phyloP scores from a whole-genome alignment of 2,888 invertebrate species.

The Xanthorhoe designata region DNA sequence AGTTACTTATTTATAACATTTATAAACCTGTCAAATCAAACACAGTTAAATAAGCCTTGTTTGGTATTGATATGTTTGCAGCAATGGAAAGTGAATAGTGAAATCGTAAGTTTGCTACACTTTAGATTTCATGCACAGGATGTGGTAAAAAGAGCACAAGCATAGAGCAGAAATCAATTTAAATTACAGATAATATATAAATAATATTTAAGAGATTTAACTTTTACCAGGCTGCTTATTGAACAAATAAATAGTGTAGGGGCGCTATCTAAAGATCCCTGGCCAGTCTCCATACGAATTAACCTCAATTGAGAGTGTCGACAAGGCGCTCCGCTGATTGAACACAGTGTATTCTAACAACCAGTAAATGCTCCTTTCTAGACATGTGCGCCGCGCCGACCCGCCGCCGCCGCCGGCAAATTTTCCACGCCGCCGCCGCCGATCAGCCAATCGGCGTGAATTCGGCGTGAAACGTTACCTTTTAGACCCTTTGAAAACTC shows the following conservation, averaged over 20 bases:
- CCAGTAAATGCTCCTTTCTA: constrained; percentile 64
- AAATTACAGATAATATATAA: constrained; percentile 23
- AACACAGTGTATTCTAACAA: constrained; percentile 68
- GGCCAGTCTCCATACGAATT: constrained; percentile 81
- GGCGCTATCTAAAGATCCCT: constrained; percentile 78
- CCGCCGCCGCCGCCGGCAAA: no score
- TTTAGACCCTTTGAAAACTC: no score
- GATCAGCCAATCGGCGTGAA: no score
- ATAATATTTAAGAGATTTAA: constrained; percentile 55
- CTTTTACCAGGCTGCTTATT: constrained; percentile 74
- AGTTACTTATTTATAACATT: constrained; percentile 9
- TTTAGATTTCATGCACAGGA: constrained; percentile 2
- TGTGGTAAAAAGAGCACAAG: constrained; percentile 26
- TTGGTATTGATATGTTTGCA: constrained; percentile 5
- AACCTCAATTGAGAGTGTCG: constrained; percentile 83
- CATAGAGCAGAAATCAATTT: constrained; percentile 50
- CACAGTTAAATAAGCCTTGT: constrained; percentile 3
- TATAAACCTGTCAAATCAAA: constrained; percentile 7
- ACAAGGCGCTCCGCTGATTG: constrained; percentile 83
- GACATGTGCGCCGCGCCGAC: no score
- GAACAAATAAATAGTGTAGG: constrained; percentile 80
- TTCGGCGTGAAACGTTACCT: no score
- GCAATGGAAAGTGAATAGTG: constrained; percentile 5
- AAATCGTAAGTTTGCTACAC: constrained; percentile 4
- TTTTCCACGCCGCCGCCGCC: no score